A percentile compares a stretch with the other conserved stretches of the same genome.
Conservation (phyloP, 1,140 invertebrate species). For the Condylostylus longicornis region DNA sequence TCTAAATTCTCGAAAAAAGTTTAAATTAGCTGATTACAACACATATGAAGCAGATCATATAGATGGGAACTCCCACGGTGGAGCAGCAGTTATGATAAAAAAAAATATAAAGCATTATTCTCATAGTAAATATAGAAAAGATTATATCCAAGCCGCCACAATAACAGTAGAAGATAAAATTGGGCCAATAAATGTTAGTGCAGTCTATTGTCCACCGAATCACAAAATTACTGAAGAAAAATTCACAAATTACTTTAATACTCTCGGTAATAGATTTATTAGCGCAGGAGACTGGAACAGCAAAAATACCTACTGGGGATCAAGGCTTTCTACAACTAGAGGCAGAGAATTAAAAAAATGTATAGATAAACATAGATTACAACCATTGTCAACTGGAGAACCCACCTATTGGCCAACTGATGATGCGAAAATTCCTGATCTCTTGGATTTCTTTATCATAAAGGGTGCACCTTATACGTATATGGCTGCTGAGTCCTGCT, state of each 20-base stretch:
- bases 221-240: slow-evolving; percentile 9
- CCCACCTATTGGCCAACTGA: slow-evolving; percentile 32
- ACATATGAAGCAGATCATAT: slow-evolving; percentile 5
- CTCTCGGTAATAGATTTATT: slow-evolving; percentile 24
- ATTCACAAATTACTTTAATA: slow-evolving; percentile 19
- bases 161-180: slow-evolving; percentile 6
- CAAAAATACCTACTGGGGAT: slow-evolving; percentile 31
- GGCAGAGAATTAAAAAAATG: slow-evolving; percentile 18
- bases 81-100: slow-evolving; percentile 8
- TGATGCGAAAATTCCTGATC: slow-evolving; percentile 22
- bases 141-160: slow-evolving; percentile 6
- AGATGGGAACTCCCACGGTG: slow-evolving; percentile 9
- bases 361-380: slow-evolving; percentile 13
- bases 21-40: slow-evolving; percentile 6
- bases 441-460: slow-evolving; percentile 26
- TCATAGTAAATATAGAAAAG: slow-evolving; percentile 2
- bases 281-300: slow-evolving; percentile 31
- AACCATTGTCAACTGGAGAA: slow-evolving; percentile 17
- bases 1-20: slow-evolving; percentile 20
- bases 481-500: slow-evolving; percentile 5
- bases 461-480: slow-evolving; percentile 13
- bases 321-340: slow-evolving; percentile 20
- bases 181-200: slow-evolving; percentile 1
- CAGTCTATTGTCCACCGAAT: slow-evolving; percentile 2
- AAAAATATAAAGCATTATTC: slow-evolving; percentile 4